Evolutionary conservation across 2,797 vertebrate genomes (phyloP), one percentile per base, ranked within the genome.

Genomic region (Melanotaenia boesemani): DNA sequence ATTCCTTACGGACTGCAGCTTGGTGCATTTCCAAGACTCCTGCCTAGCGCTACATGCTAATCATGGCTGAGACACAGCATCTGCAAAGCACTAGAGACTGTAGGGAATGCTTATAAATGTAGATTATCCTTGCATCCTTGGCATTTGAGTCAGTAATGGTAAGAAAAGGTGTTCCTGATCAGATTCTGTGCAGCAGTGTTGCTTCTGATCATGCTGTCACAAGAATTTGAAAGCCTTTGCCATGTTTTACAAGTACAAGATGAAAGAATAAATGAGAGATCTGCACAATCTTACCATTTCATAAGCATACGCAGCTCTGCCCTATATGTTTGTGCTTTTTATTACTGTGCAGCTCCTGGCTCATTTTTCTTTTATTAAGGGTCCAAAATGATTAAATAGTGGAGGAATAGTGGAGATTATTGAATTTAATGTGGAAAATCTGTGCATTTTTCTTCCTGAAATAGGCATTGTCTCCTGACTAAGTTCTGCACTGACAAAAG

Each of bases 341-440:
- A 36, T 55, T 8, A 60, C 67, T 34, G 70, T 57, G 59, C 79
- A 68, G 58, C 70, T 74, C 80, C 55, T 36, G 12, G 63, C 56
- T 76, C 57, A 67, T 83, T 81, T 88, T 65, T 62, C 74, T 37
- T 37, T 86, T 80, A 86, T 84, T 82, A 72, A 80, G 44, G 37
- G 55, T 72, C 15, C 57, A 82, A 84, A 82, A 74, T 78, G 87
- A 89, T 88, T 80, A 87, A 86, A 84, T 50, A 61, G 7, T 44
- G 24, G 44, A 75, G 71, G 39, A 46, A n/a, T n/a, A n/a, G n/a
- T n/a, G n/a, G n/a, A 46, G 75, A 68, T 88, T 86, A 86, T 86
- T 90, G 61, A 84, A 87, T 88, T 85, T 83, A 90, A 84, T 83
- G 85, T 77, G 82, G 70, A 85, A 90, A 91, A 89, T 89, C 77